These are phyloP conservation scores for Pediacus dermestoides DNA, from an alignment of 2,888 invertebrate genomes.

Conservation along the genomic window DNA sequence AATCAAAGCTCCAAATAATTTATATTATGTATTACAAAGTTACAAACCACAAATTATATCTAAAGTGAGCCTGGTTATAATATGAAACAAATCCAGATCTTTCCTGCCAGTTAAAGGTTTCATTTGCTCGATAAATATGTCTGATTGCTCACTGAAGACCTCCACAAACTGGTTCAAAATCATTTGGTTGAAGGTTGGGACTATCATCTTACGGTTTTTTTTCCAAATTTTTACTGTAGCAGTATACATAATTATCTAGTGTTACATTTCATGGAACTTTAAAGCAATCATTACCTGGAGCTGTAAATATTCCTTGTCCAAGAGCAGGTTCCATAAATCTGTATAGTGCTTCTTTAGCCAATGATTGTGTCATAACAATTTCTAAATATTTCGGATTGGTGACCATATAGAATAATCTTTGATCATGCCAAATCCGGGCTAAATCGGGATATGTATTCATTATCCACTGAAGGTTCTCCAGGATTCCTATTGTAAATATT, in stretches of 20 bases:
- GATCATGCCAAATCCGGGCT: constrained; percentile 35
- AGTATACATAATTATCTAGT: no score
- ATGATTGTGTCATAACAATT: constrained; percentile 29
- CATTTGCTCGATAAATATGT: constrained; percentile 52
- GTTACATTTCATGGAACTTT: no score
- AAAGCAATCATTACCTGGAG: no score
- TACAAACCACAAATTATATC: no score
- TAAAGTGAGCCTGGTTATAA: no score
- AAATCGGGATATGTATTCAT: constrained; percentile 28
- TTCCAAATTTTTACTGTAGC: no score
- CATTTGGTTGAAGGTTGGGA: constrained; percentile 63
- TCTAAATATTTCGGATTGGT: constrained; percentile 35
- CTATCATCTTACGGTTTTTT: constrained; percentile 55
- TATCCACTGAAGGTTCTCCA: constrained; percentile 20
- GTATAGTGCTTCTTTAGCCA: constrained; percentile 34
- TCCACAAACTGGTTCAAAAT: constrained; percentile 60
- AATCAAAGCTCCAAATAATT: no score
- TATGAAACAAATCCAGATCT: constrained; percentile 55
- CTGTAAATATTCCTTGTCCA: constrained; percentile 33
- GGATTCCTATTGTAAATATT: constrained; percentile 11
- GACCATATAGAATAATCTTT: constrained; percentile 30
- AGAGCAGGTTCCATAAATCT: constrained; percentile 25
- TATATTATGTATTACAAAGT: no score
- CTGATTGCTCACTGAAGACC: constrained; percentile 59
- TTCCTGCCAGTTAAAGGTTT: constrained; percentile 42